phyloP scores from a whole-genome alignment of 2,113 vertebrate genomes.

The Hippolais icterina region DNA sequence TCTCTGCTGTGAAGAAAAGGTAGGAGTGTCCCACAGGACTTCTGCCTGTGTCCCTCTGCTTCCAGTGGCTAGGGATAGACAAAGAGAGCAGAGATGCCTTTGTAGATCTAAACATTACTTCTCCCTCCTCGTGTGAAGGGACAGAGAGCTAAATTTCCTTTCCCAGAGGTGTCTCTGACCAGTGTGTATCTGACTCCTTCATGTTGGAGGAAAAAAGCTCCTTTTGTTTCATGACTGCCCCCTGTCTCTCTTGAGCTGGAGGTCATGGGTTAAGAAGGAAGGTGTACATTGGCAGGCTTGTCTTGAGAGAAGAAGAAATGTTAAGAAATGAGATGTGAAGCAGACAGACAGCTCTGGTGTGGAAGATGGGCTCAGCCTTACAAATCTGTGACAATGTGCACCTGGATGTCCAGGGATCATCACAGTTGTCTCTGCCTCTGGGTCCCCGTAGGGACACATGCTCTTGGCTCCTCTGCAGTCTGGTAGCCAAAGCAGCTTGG shows the following conservation, averaged over 20 bases:
- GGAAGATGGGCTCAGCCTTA: background rate
- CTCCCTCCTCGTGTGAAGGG: background rate
- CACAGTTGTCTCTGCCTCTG: accelerated
- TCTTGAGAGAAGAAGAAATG: background rate
- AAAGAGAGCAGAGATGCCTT: background rate
- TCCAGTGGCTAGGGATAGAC: background rate
- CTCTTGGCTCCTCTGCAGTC: background rate
- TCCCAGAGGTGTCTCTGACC: background rate
- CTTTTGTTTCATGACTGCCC: background rate
- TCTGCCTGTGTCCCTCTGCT: background rate
- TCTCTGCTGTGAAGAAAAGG: background rate
- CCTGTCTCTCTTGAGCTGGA: background rate
- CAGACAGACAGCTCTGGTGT: accelerated
- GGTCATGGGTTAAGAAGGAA: background rate
- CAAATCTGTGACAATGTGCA: accelerated
- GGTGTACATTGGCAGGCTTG: background rate
- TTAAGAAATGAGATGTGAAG: background rate
- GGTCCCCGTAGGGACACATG: accelerated
- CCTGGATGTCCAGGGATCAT: too few species aligned
- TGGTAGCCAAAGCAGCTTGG: background rate
- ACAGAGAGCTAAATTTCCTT: background rate
- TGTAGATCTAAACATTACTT: background rate
- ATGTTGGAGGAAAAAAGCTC: accelerated
- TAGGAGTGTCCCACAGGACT: background rate
- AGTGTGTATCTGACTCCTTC: background rate